Evolutionary conservation across 2,888 invertebrate genomes (phyloP), one percentile per base, ranked within the genome.

Genomic region (Electrophaes corylata): DNA sequence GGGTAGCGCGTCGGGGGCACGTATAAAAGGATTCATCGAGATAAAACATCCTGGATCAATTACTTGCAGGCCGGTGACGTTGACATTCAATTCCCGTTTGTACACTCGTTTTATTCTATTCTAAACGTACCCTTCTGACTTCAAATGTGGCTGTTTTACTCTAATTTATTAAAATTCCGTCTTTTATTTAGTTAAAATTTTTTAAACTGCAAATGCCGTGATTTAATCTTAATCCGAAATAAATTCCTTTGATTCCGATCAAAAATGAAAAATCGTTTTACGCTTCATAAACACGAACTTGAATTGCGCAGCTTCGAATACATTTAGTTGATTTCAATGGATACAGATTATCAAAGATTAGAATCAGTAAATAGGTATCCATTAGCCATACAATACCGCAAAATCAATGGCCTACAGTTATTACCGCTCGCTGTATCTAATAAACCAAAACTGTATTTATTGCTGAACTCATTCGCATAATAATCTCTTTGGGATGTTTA

Each of bases 1-100:
- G 89, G 89, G 90, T 88, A 88, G 86, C 87, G 80, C 80, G 76
- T 78, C 80, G 81, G 84, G 89, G 87, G 86, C 87, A 86, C 81
- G 78, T 82, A 84, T 86, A 86, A 90, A 70, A 88, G 81, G 84
- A 74, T 81, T 87, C 85, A 88, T 90, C 90, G 81, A 90, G 91
- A 91, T 91, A 90, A 91, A 87, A 81, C 81, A 83, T 86, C 84
- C 86, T 80, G 89, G 90, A 91, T 91, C 91, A 89, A 90, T 91
- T 91, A 91, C 91, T 88, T 73, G 80, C 80, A 84, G 76, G 77
- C 82, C 82, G 83, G 78, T 88, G 88, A 87, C 84, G 83, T 83
- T 78, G 71, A 86, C 84, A 83, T 83, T 78, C 71, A 76, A 85
- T 83, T 88, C 83, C 82, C 84, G 84, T 83, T 87, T 78, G 76